These are phyloP conservation scores for Mobula hypostoma DNA, from an alignment of 2,113 vertebrate species.

Conservation along the genomic window DNA sequence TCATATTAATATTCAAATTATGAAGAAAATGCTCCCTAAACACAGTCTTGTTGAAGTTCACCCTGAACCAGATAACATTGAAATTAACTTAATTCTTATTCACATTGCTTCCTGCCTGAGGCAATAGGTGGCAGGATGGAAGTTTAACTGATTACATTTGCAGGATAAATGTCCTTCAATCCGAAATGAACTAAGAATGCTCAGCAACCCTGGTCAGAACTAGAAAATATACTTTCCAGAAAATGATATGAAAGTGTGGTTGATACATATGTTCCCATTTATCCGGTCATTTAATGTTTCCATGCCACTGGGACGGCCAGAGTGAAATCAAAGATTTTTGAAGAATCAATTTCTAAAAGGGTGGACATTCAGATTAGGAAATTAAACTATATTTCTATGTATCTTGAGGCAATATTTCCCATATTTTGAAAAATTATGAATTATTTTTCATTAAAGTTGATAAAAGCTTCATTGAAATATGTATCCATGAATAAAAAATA, in stretches of 20 bases:
- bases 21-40: not conserved
- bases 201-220: not conserved
- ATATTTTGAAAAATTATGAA: not conserved
- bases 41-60: not conserved
- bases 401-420: not conserved
- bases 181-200: not conserved
- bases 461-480: not conserved
- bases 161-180: not conserved
- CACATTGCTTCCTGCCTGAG: not conserved
- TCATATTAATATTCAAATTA: not conserved
- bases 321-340: not conserved
- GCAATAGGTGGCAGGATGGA: not conserved
- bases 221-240: not conserved
- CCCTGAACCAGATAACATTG: not conserved
- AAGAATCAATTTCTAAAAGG: not conserved
- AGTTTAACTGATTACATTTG: not conserved
- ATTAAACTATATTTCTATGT: not conserved
- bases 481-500: not conserved
- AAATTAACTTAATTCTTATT: not conserved
- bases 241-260: not conserved
- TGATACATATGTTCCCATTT: not conserved
- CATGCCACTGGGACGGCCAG: not conserved
- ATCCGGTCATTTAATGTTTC: not conserved
- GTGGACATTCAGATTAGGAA: not conserved
- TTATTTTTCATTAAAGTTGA: not conserved